A percentile compares a stretch with the other conserved stretches of the same genome.
Evolutionary conservation across 2,888 invertebrate genomes (phyloP).

Genomic region (Parthenolecanium corni): DNA sequence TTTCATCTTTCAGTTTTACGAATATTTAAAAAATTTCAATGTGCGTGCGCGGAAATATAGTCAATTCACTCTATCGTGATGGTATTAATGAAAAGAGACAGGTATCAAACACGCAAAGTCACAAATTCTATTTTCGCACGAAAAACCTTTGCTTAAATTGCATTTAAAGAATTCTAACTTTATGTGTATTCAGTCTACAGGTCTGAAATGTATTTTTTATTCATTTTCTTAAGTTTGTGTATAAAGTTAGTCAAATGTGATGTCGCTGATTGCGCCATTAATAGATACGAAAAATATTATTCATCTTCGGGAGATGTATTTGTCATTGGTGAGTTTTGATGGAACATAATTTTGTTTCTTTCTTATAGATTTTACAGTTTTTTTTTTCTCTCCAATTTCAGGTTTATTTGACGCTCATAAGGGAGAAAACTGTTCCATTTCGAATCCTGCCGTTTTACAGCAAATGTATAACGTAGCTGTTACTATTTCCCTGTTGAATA

Average conservation of each 20-base stretch:
- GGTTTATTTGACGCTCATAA: slow-evolving; percentile 17
- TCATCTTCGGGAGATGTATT: slow-evolving; percentile 15
- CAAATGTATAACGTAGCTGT: slow-evolving; percentile 40
- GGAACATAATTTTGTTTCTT: too few species aligned
- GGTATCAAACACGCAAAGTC: background rate
- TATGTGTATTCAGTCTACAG: background rate
- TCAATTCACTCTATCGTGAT: too few species aligned
- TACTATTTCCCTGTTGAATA: slow-evolving; percentile 39
- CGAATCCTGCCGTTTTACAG: slow-evolving; percentile 38
- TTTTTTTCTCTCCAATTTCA: background rate
- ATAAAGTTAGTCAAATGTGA: background rate
- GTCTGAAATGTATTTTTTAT: background rate
- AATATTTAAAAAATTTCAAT: too few species aligned
- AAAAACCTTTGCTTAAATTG: background rate
- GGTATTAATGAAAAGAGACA: background rate
- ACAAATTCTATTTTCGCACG: background rate
- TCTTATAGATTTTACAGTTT: too few species aligned
- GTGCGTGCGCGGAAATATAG: too few species aligned
- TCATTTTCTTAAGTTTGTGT: background rate
- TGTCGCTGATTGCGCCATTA: slow-evolving; percentile 1
- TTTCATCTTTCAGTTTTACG: too few species aligned
- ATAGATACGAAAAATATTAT: slow-evolving; percentile 16
- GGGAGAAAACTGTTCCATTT: slow-evolving; percentile 39
- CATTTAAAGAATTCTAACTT: too few species aligned
- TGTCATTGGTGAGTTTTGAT: slow-evolving; percentile 27